Evolutionary conservation across 2,888 invertebrate genomes (phyloP).

Genomic region (Heliconius aoede): DNA sequence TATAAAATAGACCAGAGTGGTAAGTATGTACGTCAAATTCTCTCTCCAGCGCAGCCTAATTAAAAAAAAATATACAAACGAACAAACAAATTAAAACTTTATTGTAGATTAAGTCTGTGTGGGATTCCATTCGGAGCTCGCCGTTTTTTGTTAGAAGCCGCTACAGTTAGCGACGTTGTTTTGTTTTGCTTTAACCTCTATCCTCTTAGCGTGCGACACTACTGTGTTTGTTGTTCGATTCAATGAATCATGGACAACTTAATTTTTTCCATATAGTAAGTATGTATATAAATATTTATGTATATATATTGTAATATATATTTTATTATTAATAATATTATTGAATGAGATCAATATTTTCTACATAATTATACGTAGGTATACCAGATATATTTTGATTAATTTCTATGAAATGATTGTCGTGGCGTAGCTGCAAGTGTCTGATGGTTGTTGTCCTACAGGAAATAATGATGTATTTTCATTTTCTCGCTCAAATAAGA

Average conservation of each 20-base stretch:
- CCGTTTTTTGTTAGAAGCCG: conserved; percentile 51
- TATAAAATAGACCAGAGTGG: too few species aligned
- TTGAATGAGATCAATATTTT: neutral
- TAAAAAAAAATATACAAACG: neutral
- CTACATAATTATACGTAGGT: neutral
- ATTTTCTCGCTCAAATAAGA: too few species aligned
- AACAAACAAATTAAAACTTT: conserved; percentile 1
- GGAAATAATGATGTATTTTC: too few species aligned
- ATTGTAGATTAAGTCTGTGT: conserved; percentile 32
- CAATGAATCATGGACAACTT: conserved; percentile 16
- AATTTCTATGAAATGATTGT: too few species aligned
- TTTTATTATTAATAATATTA: too few species aligned
- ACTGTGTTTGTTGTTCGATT: conserved; percentile 22
- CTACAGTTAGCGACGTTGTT: conserved; percentile 50
- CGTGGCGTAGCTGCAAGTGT: too few species aligned
- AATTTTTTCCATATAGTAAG: conserved; percentile 1
- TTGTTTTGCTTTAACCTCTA: conserved; percentile 40
- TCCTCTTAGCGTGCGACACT: conserved; percentile 20
- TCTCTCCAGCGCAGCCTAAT: neutral
- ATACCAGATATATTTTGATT: neutral
- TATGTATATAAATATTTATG: too few species aligned
- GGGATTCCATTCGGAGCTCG: conserved; percentile 46
- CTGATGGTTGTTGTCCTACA: too few species aligned
- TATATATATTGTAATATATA: neutral
- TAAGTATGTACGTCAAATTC: neutral